Conservation (phyloP, 37 sponge, comb jelly and placozoan genomes). For the Oscarella lobularis region DNA sequence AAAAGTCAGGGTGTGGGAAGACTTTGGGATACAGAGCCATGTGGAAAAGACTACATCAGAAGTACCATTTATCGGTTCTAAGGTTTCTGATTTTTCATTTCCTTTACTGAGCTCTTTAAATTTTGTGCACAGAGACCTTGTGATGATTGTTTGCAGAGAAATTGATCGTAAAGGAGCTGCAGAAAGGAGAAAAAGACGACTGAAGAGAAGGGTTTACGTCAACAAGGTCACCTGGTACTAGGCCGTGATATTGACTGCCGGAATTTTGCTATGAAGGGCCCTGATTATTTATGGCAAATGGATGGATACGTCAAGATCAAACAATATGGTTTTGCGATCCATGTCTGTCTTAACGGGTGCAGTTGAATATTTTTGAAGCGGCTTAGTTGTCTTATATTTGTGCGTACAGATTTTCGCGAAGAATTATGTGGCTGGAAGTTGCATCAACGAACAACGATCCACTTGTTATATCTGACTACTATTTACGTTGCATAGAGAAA, state of each 20-base stretch:
- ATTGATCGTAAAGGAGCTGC: no score
- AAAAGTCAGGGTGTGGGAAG: no score
- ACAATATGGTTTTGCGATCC: slow-evolving; percentile 21
- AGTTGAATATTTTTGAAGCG: neutral
- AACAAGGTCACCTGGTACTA: no score
- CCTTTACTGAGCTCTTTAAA: no score
- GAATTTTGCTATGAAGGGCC: slow-evolving; percentile 8
- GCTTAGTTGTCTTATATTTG: neutral
- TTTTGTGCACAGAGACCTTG: no score
- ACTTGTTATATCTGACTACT: slow-evolving; percentile 1
- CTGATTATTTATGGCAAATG: slow-evolving; percentile 26
- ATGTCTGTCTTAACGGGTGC: slow-evolving; percentile 32
- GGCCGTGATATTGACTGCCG: neutral
- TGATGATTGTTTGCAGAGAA: no score
- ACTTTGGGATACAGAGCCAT: no score
- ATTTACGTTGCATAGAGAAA: neutral
- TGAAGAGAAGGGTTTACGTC: no score
- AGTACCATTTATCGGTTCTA: no score
- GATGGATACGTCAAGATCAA: slow-evolving; percentile 34
- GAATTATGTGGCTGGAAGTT: slow-evolving; percentile 24
- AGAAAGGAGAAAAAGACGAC: no score
- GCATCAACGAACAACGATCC: slow-evolving; percentile 18
- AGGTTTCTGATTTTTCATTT: no score
- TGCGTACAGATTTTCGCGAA: slow-evolving; percentile 19
- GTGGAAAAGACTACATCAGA: no score